Evolutionary conservation across 2,113 vertebrate species (phyloP), one percentile per base, ranked within the genome.

Genomic region (Varanus salvator): DNA sequence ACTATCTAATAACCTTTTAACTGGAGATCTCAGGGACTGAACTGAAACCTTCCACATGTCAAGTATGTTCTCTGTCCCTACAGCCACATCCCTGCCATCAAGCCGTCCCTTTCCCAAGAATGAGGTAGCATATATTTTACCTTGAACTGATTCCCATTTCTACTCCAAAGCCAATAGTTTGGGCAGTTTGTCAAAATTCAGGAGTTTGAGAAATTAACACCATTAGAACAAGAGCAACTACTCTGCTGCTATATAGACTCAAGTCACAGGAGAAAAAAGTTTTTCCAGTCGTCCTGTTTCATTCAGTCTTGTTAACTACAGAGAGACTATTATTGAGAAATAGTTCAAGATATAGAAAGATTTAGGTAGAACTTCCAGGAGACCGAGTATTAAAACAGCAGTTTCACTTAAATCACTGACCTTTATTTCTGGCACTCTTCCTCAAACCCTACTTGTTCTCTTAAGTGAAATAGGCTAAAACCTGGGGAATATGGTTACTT

Each of bases 381-480:
- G 94, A 93, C 84, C 27, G 11, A 71, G 92, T 91, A 76, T 92
- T 86, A 93, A 95, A 95, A 82, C 54, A 82, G 60, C 85, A 50
- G 66, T 68, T 54, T 94, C 87, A 90, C 86, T 93, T 95, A 94
- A 93, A 94, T 77, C 89, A 93, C 3, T 95, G 95, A 95, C 95
- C 94, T 96, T 95, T 96, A 91, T 80, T 90, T 92, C 90, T 89
- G 86, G 89, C 48, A 88, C 52, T 80, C 38, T 80, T 52, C 89
- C 94, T 94, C 80, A 93, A 95, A 94, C 86, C 87, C 87, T 89
- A 74, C 7, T 87, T 92, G 85, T 69, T 93, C 89, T 95, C 76
- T 86, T 93, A 94, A 96, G 94, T 83, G 91, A 87, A 94, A 87
- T 31, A 54, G 89, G 69, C 75, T 57, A 87, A 93, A 95, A 91